phyloP scores from a whole-genome alignment of 92 coral and sea anemone genomes.

The Zoanthus solanderi region DNA sequence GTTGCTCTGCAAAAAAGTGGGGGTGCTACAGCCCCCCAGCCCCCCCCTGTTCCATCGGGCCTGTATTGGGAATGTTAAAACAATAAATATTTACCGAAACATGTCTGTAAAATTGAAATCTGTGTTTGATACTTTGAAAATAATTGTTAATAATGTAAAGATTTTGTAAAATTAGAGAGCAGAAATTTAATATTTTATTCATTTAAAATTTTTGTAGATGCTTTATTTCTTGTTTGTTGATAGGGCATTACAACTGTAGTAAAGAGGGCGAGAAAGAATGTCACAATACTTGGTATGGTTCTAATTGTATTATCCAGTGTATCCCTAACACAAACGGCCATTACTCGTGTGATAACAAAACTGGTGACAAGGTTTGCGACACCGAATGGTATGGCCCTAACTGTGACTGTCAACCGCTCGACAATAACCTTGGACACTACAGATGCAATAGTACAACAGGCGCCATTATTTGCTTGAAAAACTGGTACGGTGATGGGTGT shows the following conservation, averaged over 20 bases:
- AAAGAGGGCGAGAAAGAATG: conserved; percentile 69
- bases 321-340: conserved; percentile 60
- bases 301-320: conserved; percentile 72
- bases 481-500: conserved; percentile 80
- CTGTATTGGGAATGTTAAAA: too few relatives aligned
- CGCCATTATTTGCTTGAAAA: conserved; percentile 55
- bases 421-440: conserved; percentile 77
- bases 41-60: too few relatives aligned
- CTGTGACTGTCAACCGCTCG: conserved; percentile 63
- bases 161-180: too few relatives aligned
- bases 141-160: too few relatives aligned
- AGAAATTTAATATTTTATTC: too few relatives aligned
- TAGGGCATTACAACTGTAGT: conserved; percentile 79
- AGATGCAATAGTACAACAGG: conserved; percentile 67
- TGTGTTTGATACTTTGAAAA: too few relatives aligned
- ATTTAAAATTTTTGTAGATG: too few relatives aligned
- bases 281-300: conserved; percentile 74
- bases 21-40: too few relatives aligned
- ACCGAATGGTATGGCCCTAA: conserved; percentile 69
- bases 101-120: too few relatives aligned
- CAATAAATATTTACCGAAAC: too few relatives aligned
- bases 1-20: too few relatives aligned
- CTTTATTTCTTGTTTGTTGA: conserved; percentile 1
- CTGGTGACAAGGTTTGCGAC: conserved; percentile 69
- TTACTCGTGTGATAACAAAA: conserved; percentile 59